phyloP scores from a whole-genome alignment of 2,888 invertebrate species.

The Abrostola tripartita region DNA sequence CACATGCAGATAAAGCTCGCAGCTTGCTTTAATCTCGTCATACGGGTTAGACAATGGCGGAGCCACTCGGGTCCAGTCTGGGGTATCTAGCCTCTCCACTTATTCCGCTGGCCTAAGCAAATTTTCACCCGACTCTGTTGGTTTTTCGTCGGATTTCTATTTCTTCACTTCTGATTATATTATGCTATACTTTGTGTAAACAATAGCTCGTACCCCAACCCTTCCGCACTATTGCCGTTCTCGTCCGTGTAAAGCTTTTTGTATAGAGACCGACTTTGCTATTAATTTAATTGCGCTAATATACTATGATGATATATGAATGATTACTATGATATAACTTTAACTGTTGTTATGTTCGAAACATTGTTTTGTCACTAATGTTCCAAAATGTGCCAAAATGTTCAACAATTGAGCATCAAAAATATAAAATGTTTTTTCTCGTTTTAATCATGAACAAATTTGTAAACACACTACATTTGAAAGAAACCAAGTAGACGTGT shows the following conservation, averaged over 20 bases:
- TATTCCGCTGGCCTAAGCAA: constrained; percentile 88
- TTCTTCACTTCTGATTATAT: constrained; percentile 88
- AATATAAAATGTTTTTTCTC: neutral
- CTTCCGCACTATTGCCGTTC: constrained; percentile 85
- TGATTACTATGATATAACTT: too few species aligned
- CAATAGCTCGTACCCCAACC: constrained; percentile 80
- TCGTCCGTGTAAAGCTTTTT: constrained; percentile 62
- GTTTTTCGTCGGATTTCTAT: constrained; percentile 87
- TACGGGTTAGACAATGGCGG: constrained; percentile 76
- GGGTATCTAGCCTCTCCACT: constrained; percentile 80
- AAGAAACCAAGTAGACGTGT: constrained; percentile 7
- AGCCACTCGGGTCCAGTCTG: constrained; percentile 66
- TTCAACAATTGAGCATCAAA: too few species aligned
- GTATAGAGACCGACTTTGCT: constrained; percentile 66
- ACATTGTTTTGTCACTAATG: too few species aligned
- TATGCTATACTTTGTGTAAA: constrained; percentile 88
- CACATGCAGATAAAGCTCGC: constrained; percentile 49
- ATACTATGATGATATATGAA: neutral
- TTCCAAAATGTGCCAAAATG: too few species aligned
- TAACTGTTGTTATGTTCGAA: too few species aligned
- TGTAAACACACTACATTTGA: neutral
- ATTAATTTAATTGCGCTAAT: neutral
- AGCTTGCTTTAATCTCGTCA: constrained; percentile 58
- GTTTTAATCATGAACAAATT: neutral
- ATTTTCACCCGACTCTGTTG: constrained; percentile 85